phyloP scores from a whole-genome alignment of 1,140 invertebrate genomes.

The Eubasilissa regina region DNA sequence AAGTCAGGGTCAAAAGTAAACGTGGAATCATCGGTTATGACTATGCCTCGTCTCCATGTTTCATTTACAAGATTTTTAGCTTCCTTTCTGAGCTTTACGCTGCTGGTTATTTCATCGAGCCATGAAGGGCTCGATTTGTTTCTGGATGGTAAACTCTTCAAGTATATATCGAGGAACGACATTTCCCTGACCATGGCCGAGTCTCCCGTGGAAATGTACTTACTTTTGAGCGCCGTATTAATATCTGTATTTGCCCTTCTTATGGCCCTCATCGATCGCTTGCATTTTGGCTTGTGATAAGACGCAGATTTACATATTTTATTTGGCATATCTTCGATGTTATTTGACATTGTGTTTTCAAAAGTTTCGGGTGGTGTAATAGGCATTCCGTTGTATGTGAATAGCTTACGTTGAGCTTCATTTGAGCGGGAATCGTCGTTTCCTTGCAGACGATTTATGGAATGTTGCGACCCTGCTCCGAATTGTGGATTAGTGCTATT shows the following conservation, averaged over 20 bases:
- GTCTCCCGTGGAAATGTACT: not conserved
- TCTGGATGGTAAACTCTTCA: slow-evolving; percentile 69
- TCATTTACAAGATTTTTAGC: slow-evolving; percentile 62
- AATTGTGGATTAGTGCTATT: slow-evolving; percentile 34
- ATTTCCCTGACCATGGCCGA: slow-evolving; percentile 61
- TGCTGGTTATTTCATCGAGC: slow-evolving; percentile 62
- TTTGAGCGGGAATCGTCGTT: slow-evolving; percentile 8
- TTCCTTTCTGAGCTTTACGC: slow-evolving; percentile 63
- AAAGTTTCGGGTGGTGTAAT: slow-evolving; percentile 13
- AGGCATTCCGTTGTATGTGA: slow-evolving; percentile 45
- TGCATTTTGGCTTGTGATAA: slow-evolving; percentile 44
- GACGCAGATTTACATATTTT: slow-evolving; percentile 53
- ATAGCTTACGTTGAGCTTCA: slow-evolving; percentile 26
- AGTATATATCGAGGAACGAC: slow-evolving; percentile 70
- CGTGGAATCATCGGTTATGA: slow-evolving; percentile 49
- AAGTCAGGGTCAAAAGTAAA: slow-evolving; percentile 44
- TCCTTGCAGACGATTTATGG: slow-evolving; percentile 33
- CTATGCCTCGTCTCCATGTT: slow-evolving; percentile 58
- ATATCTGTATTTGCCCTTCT: slow-evolving; percentile 54
- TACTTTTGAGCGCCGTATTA: slow-evolving; percentile 31
- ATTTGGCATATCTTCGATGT: slow-evolving; percentile 16
- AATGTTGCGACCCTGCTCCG: slow-evolving; percentile 15
- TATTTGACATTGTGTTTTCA: not conserved
- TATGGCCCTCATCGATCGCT: not conserved
- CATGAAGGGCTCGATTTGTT: slow-evolving; percentile 56